phyloP scores from a whole-genome alignment of 1,140 invertebrate genomes.

The Neodiprion virginianus region DNA sequence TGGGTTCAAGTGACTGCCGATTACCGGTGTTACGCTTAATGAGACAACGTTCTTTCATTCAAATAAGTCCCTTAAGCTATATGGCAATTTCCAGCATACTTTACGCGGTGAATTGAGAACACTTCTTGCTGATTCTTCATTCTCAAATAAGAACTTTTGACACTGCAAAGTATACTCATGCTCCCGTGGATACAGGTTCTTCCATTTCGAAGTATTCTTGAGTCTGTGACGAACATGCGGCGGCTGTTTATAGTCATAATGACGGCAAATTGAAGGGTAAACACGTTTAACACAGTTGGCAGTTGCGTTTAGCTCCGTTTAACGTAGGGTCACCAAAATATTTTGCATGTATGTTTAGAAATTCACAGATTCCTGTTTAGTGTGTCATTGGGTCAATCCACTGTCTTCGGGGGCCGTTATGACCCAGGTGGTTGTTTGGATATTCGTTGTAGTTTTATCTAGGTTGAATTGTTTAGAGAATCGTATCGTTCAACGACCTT shows the following conservation, averaged over 20 bases:
- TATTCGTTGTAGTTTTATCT: background rate
- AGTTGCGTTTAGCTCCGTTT: slow-evolving; percentile 4
- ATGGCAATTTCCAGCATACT: too few species aligned
- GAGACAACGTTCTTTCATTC: too few species aligned
- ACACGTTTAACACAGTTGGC: background rate
- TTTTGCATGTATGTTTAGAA: slow-evolving; percentile 7
- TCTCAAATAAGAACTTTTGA: too few species aligned
- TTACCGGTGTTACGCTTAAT: too few species aligned
- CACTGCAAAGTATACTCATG: too few species aligned
- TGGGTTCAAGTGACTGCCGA: too few species aligned
- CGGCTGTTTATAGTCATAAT: background rate
- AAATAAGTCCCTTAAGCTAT: too few species aligned
- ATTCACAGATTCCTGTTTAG: slow-evolving; percentile 1
- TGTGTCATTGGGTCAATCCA: background rate
- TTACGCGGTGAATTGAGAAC: too few species aligned
- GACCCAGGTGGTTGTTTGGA: background rate
- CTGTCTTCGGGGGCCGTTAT: background rate
- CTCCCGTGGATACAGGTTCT: too few species aligned
- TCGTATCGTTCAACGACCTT: background rate
- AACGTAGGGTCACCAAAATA: background rate
- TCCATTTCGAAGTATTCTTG: too few species aligned
- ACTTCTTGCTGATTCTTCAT: too few species aligned
- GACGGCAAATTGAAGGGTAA: background rate
- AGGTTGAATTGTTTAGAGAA: background rate
- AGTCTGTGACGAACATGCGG: too few species aligned